Evolutionary conservation across 2,888 invertebrate genomes (phyloP).

Genomic region (Cephus nigrinus): DNA sequence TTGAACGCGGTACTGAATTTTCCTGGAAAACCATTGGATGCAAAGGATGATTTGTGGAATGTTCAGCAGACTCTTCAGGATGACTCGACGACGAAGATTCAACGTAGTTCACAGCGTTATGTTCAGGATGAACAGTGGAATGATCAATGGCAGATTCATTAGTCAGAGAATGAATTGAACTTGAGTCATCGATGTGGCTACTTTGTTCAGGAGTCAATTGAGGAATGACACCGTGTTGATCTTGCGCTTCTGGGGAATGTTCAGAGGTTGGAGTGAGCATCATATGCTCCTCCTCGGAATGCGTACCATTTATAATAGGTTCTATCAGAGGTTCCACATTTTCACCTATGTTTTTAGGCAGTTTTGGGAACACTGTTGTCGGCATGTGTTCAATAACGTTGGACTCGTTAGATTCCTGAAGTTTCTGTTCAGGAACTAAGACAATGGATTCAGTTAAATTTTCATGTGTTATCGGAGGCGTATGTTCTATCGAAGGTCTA

Average conservation of each 20-base stretch:
- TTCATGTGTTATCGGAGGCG: not conserved
- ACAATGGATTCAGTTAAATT: slow-evolving; percentile 4
- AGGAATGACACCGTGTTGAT: slow-evolving; percentile 46
- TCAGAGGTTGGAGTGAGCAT: slow-evolving; percentile 36
- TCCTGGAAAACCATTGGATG: slow-evolving; percentile 36
- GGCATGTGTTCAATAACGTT: slow-evolving; percentile 44
- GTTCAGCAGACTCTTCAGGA: slow-evolving; percentile 26
- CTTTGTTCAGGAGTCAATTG: slow-evolving; percentile 46
- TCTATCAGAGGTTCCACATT: slow-evolving; percentile 48
- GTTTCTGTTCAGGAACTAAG: slow-evolving; percentile 10
- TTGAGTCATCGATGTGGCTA: slow-evolving; percentile 17
- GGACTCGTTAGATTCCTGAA: slow-evolving; percentile 36
- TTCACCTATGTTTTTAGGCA: slow-evolving; percentile 49
- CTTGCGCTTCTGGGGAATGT: slow-evolving; percentile 24
- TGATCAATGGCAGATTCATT: not conserved
- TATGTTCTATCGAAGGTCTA: not conserved
- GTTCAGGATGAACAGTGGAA: slow-evolving; percentile 9
- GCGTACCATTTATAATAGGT: slow-evolving; percentile 21
- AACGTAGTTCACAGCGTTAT: not conserved
- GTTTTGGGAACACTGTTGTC: slow-evolving; percentile 39
- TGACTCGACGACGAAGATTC: not conserved
- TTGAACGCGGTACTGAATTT: slow-evolving; percentile 26
- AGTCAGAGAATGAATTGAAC: not conserved
- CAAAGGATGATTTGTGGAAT: slow-evolving; percentile 36
- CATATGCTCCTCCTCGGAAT: slow-evolving; percentile 35